phyloP scores from a whole-genome alignment of 2,113 vertebrate genomes.

The Takifugu bimaculatus region DNA sequence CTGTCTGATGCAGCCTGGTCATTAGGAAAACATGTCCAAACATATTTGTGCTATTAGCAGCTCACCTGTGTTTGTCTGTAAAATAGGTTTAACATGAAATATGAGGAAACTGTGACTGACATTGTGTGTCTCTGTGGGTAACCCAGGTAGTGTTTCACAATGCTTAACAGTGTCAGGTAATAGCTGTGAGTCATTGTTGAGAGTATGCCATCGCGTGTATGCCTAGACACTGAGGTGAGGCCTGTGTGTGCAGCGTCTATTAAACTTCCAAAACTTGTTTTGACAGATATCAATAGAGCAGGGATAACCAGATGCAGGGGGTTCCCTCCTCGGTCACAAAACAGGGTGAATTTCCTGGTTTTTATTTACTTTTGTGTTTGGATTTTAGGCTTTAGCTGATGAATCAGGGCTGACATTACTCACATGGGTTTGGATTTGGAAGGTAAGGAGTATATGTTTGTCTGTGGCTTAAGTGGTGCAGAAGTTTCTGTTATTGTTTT shows the following conservation, averaged over 20 bases:
- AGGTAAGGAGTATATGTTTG: conserved; percentile 38
- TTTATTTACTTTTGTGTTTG: conserved; percentile 32
- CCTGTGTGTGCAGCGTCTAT: conserved; percentile 11
- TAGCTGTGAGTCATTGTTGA: conserved; percentile 62
- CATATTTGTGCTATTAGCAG: conserved; percentile 32
- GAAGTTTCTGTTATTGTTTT: conserved; percentile 59
- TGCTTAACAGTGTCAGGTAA: conserved; percentile 56
- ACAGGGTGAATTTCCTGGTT: conserved; percentile 18
- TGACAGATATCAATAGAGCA: conserved; percentile 55
- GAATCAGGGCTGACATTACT: conserved; percentile 41
- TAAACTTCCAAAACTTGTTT: conserved; percentile 54
- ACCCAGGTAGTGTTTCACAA: conserved; percentile 65
- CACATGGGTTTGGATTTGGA: conserved; percentile 25
- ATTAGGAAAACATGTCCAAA: conserved; percentile 39
- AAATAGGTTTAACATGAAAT: conserved; percentile 57
- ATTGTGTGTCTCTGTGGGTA: conserved; percentile 47
- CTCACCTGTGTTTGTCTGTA: conserved; percentile 58
- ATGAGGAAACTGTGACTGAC: conserved; percentile 59
- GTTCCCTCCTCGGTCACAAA: conserved; percentile 49
- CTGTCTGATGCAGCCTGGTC: conserved; percentile 25
- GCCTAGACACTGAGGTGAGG: conserved; percentile 39
- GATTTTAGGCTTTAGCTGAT: conserved; percentile 18
- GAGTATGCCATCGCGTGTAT: conserved; percentile 64
- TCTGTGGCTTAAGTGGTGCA: conserved; percentile 34
- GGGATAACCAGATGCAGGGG: conserved; percentile 54